Evolutionary conservation across 2,888 invertebrate species (phyloP).

Genomic region (Chloroclysta siterata): DNA sequence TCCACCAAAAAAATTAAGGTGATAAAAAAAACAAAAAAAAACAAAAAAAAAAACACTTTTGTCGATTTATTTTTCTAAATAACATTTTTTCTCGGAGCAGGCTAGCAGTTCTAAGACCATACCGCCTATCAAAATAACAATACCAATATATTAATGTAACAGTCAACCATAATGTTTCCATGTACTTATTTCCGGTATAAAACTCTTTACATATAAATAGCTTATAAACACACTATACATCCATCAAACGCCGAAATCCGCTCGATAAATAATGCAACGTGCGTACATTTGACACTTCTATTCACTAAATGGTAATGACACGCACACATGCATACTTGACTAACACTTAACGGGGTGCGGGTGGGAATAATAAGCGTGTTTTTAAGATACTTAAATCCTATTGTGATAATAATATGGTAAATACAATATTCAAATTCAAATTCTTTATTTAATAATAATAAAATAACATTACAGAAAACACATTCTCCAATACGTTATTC

Average conservation of each 20-base stretch:
- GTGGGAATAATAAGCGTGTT: slow-evolving; percentile 20
- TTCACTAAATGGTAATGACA: slow-evolving; percentile 73
- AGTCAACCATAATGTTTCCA: neutral
- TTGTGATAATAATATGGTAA: no score
- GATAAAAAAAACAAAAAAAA: no score
- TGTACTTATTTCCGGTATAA: slow-evolving; percentile 19
- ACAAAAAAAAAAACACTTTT: no score
- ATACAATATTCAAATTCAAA: no score
- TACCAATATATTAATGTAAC: neutral
- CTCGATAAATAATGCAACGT: slow-evolving; percentile 58
- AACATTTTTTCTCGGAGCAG: no score
- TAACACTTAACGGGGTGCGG: slow-evolving; percentile 25
- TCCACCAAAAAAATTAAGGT: no score
- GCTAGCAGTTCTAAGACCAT: no score
- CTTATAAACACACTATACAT: slow-evolving; percentile 36
- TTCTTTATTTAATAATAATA: no score
- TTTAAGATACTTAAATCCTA: neutral
- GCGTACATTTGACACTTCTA: slow-evolving; percentile 62
- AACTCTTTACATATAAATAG: slow-evolving; percentile 35
- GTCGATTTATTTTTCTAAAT: no score
- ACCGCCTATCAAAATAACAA: no score
- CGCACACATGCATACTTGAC: slow-evolving; percentile 48
- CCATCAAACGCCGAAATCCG: slow-evolving; percentile 53
- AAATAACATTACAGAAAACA: no score
- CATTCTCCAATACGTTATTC: no score